Percentiles rank a stretch among this genome's conserved stretches.
Evolutionary conservation across 1,140 invertebrate genomes (phyloP).

Genomic region (Fopius arisanus): DNA sequence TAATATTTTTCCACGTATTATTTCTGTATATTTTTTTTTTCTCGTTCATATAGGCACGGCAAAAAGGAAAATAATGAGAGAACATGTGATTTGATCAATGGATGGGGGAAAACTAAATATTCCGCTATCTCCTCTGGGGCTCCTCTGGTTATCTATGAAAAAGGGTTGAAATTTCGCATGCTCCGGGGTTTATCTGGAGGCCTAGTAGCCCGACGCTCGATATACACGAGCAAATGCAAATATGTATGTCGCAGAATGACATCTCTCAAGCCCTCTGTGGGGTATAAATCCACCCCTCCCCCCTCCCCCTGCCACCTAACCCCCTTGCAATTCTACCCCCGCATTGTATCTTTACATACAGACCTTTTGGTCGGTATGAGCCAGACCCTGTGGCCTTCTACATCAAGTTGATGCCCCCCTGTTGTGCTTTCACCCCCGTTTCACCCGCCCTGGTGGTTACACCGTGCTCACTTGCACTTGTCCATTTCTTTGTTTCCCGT

Average conservation of each 20-base stretch:
- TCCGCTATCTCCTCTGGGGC: not conserved
- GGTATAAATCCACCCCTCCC: conserved; percentile 33
- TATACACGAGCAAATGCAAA: conserved; percentile 37
- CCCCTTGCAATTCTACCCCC: conserved; percentile 27
- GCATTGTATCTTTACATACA: not conserved
- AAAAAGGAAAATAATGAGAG: conserved; percentile 12
- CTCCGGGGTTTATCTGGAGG: not conserved
- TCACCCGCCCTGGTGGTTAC: not conserved
- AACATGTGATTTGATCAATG: not conserved
- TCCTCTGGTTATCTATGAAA: not conserved
- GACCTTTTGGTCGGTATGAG: not conserved
- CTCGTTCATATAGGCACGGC: not conserved
- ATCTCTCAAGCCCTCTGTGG: conserved; percentile 29
- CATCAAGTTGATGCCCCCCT: not conserved
- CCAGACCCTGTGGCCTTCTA: not conserved
- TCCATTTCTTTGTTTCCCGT: not conserved
- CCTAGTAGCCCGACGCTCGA: not conserved
- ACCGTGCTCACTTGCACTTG: conserved; percentile 1
- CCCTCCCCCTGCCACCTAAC: conserved; percentile 17
- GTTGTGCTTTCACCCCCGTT: not conserved
- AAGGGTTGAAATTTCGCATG: not conserved
- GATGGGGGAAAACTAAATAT: not conserved
- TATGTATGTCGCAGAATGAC: conserved; percentile 42
- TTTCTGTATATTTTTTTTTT: not conserved
- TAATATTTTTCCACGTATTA: conserved; percentile 3